These are phyloP conservation scores for Tetragnatha versicolor DNA, from an alignment of 1,140 invertebrate genomes.

Conservation along the genomic window DNA sequence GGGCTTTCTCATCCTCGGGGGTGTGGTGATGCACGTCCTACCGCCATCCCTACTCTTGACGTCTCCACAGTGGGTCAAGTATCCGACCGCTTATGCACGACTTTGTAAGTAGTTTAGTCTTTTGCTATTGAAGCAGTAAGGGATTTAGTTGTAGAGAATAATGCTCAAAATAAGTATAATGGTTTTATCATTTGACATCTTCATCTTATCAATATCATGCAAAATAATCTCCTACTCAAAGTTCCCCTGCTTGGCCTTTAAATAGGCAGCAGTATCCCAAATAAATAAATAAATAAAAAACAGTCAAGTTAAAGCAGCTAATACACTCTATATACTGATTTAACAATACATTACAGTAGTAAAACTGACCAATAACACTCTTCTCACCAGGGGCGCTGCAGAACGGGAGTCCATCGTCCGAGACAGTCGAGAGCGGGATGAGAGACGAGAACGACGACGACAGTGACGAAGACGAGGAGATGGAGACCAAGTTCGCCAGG, in stretches of 20 bases:
- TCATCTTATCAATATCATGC: background rate
- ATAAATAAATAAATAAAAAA: no score
- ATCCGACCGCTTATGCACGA: background rate
- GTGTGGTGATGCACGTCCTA: slow-evolving; percentile 82
- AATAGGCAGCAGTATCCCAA: no score
- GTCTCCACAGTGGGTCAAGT: slow-evolving; percentile 64
- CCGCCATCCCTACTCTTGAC: slow-evolving; percentile 78
- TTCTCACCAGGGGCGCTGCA: background rate
- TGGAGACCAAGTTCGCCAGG: background rate
- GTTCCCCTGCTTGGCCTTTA: no score
- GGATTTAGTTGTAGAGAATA: background rate
- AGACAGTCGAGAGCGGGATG: background rate
- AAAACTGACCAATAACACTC: background rate
- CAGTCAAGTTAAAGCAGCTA: background rate
- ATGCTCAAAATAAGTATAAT: background rate
- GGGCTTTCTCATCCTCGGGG: slow-evolving; percentile 76
- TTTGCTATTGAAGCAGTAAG: background rate
- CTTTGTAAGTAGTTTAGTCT: background rate
- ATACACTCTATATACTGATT: background rate
- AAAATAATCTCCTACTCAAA: background rate
- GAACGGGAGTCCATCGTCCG: background rate
- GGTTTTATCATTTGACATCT: background rate
- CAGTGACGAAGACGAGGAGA: background rate
- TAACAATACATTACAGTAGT: background rate
- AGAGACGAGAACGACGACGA: background rate